Evolutionary conservation across 2,888 invertebrate genomes (phyloP), one percentile per base, ranked within the genome.

Genomic region (Oscheius onirici): DNA sequence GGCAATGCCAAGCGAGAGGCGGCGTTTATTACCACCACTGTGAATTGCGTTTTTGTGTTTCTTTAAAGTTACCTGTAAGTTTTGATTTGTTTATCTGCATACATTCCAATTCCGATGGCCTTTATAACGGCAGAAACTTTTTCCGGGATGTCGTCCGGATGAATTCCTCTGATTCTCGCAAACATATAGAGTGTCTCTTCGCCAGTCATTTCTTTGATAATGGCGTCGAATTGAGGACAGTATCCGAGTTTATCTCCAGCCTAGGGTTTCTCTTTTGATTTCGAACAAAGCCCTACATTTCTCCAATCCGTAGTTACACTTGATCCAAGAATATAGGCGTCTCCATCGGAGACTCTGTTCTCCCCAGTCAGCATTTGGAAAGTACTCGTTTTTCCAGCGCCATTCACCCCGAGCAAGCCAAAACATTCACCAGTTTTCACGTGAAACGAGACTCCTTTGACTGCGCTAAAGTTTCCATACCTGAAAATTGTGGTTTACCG

Each of bases 181-280:
- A 91, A 92, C 84, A 92, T 89, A 15, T 89, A 89, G 26, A 93
- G 87, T 1, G 91, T 92, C 88, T 93, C 92, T 54, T 92, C 90
- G 0, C 92, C 93, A 0, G 92, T 92, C 84, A 93, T 89, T 87
- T 92, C 92, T 71, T 91, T 91, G 74, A 92, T 90, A 26, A 92
- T 87, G 0, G 92, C 93, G 88, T 92, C 92, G 86, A 92, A 93
- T 87, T 93, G 93, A 6, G 93, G 93, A 84, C 93, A 93, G 87
- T 93, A 93, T 0, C 92, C 92, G 88, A 89, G 83, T 46, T 73
- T 72, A 22, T 72, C 74, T 22, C 80, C 80, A 15, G 82, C 79
- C 68, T 74, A 51, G 20, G 60, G 41, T 8, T 17, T 22, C 3
- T 15, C 55, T 67, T 41, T 8, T 34, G 17, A 26, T 54, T 13